phyloP scores from a whole-genome alignment of 2,113 vertebrate genomes.

The Lipophrys pholis region DNA sequence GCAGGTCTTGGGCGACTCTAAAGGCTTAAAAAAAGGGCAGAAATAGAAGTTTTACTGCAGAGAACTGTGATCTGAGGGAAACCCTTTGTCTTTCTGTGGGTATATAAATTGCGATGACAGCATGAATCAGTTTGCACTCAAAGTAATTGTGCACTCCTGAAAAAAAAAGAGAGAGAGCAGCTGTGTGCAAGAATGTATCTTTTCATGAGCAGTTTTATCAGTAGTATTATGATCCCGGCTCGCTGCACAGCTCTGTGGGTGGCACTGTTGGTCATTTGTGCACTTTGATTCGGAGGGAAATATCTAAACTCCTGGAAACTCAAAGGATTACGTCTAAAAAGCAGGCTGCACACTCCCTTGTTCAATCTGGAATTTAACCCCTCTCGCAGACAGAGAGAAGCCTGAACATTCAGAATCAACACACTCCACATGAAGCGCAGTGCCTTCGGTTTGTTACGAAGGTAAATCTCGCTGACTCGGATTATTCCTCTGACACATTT shows the following conservation, averaged over 20 bases:
- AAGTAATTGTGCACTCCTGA: conserved; percentile 19
- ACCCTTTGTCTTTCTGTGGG: neutral
- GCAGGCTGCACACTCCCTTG: too few relatives aligned
- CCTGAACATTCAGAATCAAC: too few relatives aligned
- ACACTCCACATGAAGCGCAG: too few relatives aligned
- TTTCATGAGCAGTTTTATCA: neutral
- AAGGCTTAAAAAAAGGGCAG: neutral
- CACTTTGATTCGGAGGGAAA: neutral
- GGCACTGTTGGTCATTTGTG: neutral
- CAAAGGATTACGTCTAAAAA: neutral
- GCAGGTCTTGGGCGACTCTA: neutral
- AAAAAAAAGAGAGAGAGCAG: neutral
- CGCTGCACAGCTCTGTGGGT: too few relatives aligned
- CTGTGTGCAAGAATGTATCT: neutral
- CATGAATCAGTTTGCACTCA: conserved; percentile 2
- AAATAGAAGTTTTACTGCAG: neutral
- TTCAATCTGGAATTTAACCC: too few relatives aligned
- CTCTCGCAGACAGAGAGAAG: too few relatives aligned
- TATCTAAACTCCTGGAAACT: neutral
- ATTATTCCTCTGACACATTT: too few relatives aligned
- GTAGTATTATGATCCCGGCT: conserved; percentile 4
- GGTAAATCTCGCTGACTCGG: neutral
- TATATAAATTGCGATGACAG: conserved; percentile 27
- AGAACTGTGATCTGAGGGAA: conserved; percentile 1
- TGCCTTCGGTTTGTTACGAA: too few relatives aligned